phyloP scores from a whole-genome alignment of 2,888 invertebrate species.

The Xylota segnis region DNA sequence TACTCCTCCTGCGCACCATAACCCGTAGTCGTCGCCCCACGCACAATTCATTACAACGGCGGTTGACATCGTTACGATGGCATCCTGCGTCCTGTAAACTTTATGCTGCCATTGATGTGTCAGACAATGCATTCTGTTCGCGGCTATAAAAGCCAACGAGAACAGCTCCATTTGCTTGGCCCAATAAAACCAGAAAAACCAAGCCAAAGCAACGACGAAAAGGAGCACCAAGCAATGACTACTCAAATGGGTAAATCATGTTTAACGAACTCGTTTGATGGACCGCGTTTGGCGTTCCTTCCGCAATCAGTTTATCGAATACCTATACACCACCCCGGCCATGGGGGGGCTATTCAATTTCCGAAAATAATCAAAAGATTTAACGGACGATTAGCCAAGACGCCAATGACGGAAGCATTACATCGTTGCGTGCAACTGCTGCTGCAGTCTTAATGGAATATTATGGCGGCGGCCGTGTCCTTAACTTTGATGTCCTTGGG shows the following conservation, averaged over 20 bases:
- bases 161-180: conserved; percentile 17
- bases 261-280: conserved; percentile 58
- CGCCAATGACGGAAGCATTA: conserved; percentile 32
- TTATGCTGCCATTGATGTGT: conserved; percentile 36
- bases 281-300: conserved; percentile 43
- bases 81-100: conserved; percentile 40
- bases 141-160: conserved; percentile 17
- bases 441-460: conserved; percentile 59
- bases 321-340: not conserved
- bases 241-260: conserved; percentile 57
- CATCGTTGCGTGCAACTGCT: conserved; percentile 65
- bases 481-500: conserved; percentile 31
- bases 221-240: conserved; percentile 36
- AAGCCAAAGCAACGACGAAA: too few relatives aligned
- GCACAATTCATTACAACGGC: conserved; percentile 33
- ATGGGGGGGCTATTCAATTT: conserved; percentile 52
- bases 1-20: not conserved
- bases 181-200: conserved; percentile 9
- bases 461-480: conserved; percentile 35
- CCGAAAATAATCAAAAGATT: conserved; percentile 71
- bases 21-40: conserved; percentile 15
- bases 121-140: conserved; percentile 49
- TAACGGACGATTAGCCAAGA: conserved; percentile 71
- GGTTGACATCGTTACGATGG: conserved; percentile 50
- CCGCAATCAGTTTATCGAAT: conserved; percentile 59